Evolutionary conservation across 2,113 vertebrate species (phyloP).

Genomic region (Anser brachyrhynchus): DNA sequence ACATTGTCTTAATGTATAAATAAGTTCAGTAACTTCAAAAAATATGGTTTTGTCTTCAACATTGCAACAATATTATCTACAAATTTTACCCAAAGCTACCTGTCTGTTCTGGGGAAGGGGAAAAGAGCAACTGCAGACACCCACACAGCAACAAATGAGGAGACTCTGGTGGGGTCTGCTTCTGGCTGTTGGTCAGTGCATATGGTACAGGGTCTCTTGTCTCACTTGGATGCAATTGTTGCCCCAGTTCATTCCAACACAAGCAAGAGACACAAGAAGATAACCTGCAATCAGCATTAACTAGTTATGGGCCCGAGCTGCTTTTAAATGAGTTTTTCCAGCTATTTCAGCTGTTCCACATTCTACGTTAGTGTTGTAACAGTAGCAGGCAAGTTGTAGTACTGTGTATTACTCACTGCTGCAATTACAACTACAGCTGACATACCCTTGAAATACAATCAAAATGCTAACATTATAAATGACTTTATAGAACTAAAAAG

Average conservation of each 20-base stretch:
- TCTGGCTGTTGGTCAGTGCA: not conserved
- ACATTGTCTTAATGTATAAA: not conserved
- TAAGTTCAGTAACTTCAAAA: not conserved
- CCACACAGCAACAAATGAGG: fast-evolving
- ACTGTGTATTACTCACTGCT: not conserved
- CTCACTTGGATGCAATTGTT: fast-evolving
- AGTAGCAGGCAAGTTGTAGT: not conserved
- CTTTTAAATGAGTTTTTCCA: not conserved
- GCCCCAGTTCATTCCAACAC: not conserved
- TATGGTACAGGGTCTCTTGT: fast-evolving
- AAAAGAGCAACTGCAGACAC: not conserved
- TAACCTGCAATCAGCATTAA: not conserved
- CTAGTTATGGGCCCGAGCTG: not conserved
- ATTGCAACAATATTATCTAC: not conserved
- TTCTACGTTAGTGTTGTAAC: not conserved
- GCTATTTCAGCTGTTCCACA: not conserved
- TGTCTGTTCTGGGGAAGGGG: not conserved
- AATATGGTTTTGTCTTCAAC: not conserved
- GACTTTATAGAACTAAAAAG: not conserved
- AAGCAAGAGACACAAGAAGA: not conserved
- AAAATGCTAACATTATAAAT: not conserved
- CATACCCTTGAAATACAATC: not conserved
- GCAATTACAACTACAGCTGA: not conserved
- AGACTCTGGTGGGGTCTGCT: not conserved
- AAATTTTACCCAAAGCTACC: not conserved